Base-by-base conservation (phyloP, 2,888 invertebrate species). In the Ormyrus pomaceus region DNA sequence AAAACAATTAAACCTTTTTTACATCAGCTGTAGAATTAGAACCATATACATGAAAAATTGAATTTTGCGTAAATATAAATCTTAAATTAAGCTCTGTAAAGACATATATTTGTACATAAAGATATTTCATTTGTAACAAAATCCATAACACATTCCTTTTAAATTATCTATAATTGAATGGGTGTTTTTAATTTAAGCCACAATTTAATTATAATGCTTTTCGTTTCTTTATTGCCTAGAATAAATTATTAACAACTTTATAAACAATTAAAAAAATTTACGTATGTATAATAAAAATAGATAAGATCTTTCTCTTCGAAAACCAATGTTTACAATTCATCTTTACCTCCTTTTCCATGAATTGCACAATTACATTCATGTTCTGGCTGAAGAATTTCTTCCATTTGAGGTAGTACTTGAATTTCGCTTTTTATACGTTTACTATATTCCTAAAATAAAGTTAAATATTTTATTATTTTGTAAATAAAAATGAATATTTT, bases 391-490 rank as follows among this genome's bases (percentile, higher is more conserved):
- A 91, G 88, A 50, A 95, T 92, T 85, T 91, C 89, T 87, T 95
- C 95, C 95, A 95, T 95, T 69, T 91, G 93, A 45, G 93, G 91
- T n/a, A 93, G 88, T 56, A 94, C 88, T 81, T 91, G 88, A 59
- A 94, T 90, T 10, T 92, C 89, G 83, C 93, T 94, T 65, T 89
- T 91, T 62, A 96, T 89, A 83, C 93, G 92, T 87, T 94, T 94
- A 87, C 94, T 95, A 94, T 96, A 96, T 92, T 96, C 94, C 94
- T 95, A 84, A 77, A 62, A 55, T 72, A 4, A 50, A 50, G 19
- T 64, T 66, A 51, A 58, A 61, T 48, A 55, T 51, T 53, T 48
- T 13, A 65, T 48, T 7, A 45, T 51, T 48, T 51, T 56, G 64
- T 5, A 56, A 65, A 61, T 9, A n/a, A 58, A 46, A 65, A 64